phyloP scores from a whole-genome alignment of 2,888 invertebrate species.

The Watsonalla cultraria region DNA sequence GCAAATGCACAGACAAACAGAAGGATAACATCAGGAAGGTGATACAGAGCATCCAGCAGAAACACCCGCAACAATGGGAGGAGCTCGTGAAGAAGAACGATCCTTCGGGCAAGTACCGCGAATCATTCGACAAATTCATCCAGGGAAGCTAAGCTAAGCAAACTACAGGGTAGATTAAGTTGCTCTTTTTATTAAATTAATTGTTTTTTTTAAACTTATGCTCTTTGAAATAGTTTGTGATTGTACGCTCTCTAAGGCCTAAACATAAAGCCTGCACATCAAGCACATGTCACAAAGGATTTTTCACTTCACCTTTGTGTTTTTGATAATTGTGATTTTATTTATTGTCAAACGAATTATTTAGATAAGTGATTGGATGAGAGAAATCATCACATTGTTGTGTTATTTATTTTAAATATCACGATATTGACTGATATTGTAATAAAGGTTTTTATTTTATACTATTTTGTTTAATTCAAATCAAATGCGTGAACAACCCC shows the following conservation, averaged over 20 bases:
- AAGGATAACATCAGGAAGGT: slow-evolving; percentile 80
- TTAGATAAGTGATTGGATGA: slow-evolving; percentile 8
- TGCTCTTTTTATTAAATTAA: not conserved
- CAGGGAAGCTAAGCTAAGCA: slow-evolving; percentile 42
- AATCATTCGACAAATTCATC: slow-evolving; percentile 79
- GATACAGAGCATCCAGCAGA: slow-evolving; percentile 81
- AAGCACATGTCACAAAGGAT: not conserved
- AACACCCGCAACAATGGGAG: slow-evolving; percentile 83
- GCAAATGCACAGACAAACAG: slow-evolving; percentile 84
- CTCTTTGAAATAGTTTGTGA: slow-evolving; percentile 10
- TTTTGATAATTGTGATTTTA: slow-evolving; percentile 4
- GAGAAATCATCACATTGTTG: slow-evolving; percentile 9
- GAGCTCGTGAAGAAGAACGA: slow-evolving; percentile 85
- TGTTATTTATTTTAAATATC: slow-evolving; percentile 38
- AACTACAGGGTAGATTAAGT: not conserved
- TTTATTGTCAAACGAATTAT: slow-evolving; percentile 5
- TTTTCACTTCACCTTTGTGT: not conserved
- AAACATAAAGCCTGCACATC: too few relatives aligned
- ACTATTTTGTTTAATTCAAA: slow-evolving; percentile 8
- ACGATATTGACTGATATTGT: slow-evolving; percentile 47
- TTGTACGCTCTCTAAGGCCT: slow-evolving; percentile 1
- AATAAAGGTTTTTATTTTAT: slow-evolving; percentile 26
- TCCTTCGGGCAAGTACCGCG: slow-evolving; percentile 80
- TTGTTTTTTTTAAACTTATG: not conserved
- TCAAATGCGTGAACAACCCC: not conserved